Evolutionary conservation across 2,888 invertebrate species (phyloP), one percentile per base, ranked within the genome.

Genomic region (Lydus trimaculatus): DNA sequence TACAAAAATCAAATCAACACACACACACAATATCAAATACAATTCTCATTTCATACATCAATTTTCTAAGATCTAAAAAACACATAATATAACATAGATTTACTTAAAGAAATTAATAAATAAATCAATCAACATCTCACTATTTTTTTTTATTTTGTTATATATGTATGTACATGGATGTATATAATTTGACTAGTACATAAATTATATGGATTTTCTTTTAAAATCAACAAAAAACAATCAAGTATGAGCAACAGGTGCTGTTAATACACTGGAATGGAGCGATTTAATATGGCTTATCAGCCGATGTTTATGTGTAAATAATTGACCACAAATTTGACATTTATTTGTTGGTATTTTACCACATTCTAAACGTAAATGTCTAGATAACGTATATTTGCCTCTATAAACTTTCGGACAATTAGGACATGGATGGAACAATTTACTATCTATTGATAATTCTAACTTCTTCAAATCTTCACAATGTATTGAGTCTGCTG

Each of bases 341-440:
- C 84, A 83, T 63, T 73, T 75, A 65, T 80, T 75, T 23, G 77
- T 79, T 6, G 83, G 83, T 61, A 72, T 65, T 73, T 83, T 82
- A 0, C 86, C 86, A 73, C 87, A 87, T 78, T 87, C 87, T 69
- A 86, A 80, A 61, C 84, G 82, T 66, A 84, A 78, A 78, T 87
- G 87, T 58, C 86, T 73, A 17, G 78, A 72, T 39, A 84, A 73
- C 2, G 83, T 82, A 66, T 81, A 80, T 69, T 82, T 84, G 28
- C 76, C 80, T 64, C 77, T 79, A 70, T 84, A 84, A 15, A 71
- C 75, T 77, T 83, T 84, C 13, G 79, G 79, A 68, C 83, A 84
- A 66, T 79, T 81, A 6, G 81, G 81, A 68, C 82, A 83, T 36
- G 67, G 72, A 58, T 69, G 75, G 61, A 71, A 69, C 23, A 71